Evolutionary conservation across 1,140 invertebrate genomes (phyloP).

Genomic region (Heliothis virescens): DNA sequence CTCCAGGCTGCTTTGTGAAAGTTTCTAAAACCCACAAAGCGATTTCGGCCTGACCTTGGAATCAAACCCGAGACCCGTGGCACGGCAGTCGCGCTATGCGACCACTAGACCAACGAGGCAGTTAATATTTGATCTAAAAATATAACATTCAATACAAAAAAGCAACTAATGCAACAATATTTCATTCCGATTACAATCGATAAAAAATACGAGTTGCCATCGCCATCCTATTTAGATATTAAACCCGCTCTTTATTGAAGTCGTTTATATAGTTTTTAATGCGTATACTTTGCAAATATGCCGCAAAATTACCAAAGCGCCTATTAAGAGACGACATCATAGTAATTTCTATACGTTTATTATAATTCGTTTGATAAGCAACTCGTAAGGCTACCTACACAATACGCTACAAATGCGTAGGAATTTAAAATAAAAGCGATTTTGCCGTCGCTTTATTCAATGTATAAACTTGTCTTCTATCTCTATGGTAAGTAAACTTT

Average conservation of each 20-base stretch:
- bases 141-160: not conserved
- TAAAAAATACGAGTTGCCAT: constrained; percentile 32
- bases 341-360: constrained; percentile 46
- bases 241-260: constrained; percentile 44
- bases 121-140: not conserved
- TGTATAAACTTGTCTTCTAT: too few species aligned
- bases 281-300: constrained; percentile 49
- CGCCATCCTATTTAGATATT: constrained; percentile 22
- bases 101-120: too few species aligned
- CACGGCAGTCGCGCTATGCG: too few species aligned
- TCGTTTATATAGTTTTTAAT: constrained; percentile 49
- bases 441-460: too few species aligned
- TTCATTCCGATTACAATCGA: constrained; percentile 36
- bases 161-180: constrained; percentile 12
- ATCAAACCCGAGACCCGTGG: too few species aligned
- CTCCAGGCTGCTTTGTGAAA: too few species aligned
- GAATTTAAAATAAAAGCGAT: too few species aligned
- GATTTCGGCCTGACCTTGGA: too few species aligned
- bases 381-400: constrained; percentile 16
- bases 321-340: constrained; percentile 54
- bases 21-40: too few species aligned
- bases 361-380: constrained; percentile 47
- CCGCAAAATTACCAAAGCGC: constrained; percentile 49
- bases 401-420: not conserved
- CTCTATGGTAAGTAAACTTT: too few species aligned